Conservation (phyloP, 2,888 invertebrate species). For the Willowsia nigromaculata region DNA sequence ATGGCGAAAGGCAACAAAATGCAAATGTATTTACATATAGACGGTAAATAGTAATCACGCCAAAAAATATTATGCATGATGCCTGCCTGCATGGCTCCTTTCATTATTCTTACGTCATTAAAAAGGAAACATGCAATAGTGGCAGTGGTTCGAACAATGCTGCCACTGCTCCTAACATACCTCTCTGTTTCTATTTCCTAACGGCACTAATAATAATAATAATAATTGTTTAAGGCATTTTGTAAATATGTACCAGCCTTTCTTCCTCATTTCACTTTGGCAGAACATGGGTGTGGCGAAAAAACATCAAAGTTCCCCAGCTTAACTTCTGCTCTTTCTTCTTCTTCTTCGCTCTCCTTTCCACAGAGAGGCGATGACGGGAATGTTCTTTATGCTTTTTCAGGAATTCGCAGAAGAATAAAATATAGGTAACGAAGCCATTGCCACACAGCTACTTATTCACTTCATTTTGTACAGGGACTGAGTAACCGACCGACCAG, state of each 20-base stretch:
- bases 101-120: conserved; percentile 30
- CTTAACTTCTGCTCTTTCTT: background rate
- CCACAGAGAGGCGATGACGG: background rate
- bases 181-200: background rate
- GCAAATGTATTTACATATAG: conserved; percentile 27
- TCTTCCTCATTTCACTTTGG: background rate
- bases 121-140: conserved; percentile 43
- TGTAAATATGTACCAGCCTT: background rate
- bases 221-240: conserved; percentile 30
- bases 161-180: background rate
- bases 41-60: conserved; percentile 31
- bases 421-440: conserved; percentile 8
- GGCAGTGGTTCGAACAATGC: background rate
- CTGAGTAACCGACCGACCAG: background rate
- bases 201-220: conserved; percentile 6
- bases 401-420: background rate
- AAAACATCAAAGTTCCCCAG: conserved; percentile 23
- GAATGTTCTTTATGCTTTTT: conserved; percentile 6
- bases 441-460: background rate
- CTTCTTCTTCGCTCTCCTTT: no score
- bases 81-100: conserved; percentile 18
- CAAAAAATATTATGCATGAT: conserved; percentile 20
- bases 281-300: conserved; percentile 41
- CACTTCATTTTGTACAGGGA: background rate
- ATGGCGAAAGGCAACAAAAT: conserved; percentile 16